Evolutionary conservation across 2,888 invertebrate species (phyloP), one percentile per base, ranked within the genome.

Genomic region (Theretra japonica): DNA sequence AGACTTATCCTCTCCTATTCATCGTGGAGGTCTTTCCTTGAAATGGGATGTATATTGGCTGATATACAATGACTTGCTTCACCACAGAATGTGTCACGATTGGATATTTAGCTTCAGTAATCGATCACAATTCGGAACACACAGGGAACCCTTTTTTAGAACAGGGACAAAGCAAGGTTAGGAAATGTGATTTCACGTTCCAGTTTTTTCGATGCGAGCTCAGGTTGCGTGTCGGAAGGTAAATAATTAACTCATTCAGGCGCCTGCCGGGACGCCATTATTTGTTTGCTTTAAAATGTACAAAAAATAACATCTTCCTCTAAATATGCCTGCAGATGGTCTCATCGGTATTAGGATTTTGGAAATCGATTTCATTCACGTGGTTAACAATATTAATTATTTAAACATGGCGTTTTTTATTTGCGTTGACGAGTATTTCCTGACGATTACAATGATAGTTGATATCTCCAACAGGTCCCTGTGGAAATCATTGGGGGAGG

Each of bases 171-270:
- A 88, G 88, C 84, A 80, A 88, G 90, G 84, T 88, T 89, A 88
- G 93, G 94, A 94, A 93, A 94, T 92, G 91, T 88, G 90, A 94
- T 93, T 94, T 93, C 91, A 94, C 92, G 93, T 92, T 86, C 86
- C 87, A 87, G 86, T 92, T 92, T 94, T 93, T 94, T 88, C 82
- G 79, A 84, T 82, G 84, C 81, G 85, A 85, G 80, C 84, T 79
- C 83, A 82, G 86, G 85, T 88, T 86, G 91, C 94, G 93, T 94
- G 91, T 86, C 94, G 88, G 88, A 94, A 94, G 87, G 92, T 92
- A 93, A 93, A 94, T 94, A 94, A 94, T 94, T 93, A 94, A 89
- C 87, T 88, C 88, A 90, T 90, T 91, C 88, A 89, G 85, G 88
- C 88, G 86, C 89, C 91, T 89, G 87, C 88, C 88, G 89, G 86